Conservation (phyloP, 2,797 vertebrate genomes). For the Tenualosa ilisha region DNA sequence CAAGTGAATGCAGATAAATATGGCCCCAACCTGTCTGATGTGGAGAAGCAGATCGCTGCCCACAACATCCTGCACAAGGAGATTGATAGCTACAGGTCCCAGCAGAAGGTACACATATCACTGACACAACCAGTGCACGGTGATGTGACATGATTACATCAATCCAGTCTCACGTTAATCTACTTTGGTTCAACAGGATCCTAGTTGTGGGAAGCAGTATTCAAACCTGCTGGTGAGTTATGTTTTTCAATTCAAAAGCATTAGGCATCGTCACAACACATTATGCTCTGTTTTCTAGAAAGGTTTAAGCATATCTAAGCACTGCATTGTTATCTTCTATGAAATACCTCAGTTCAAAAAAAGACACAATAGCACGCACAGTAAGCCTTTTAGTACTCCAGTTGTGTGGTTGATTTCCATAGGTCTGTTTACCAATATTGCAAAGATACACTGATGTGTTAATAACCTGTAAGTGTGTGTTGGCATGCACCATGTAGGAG, state of each 20-base stretch:
- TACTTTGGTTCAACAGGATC: slow-evolving; percentile 60
- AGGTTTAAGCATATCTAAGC: neutral
- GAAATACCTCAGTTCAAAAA: neutral
- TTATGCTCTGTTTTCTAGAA: neutral
- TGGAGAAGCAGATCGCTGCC: slow-evolving; percentile 89
- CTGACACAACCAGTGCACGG: neutral
- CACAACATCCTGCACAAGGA: slow-evolving; percentile 91
- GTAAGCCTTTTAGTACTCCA: neutral
- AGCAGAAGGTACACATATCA: slow-evolving; percentile 63
- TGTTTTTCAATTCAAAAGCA: neutral
- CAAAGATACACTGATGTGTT: neutral
- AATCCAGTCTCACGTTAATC: neutral
- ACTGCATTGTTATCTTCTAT: neutral
- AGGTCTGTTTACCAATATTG: neutral
- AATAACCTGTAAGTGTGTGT: neutral
- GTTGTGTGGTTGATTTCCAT: neutral
- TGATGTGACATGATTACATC: neutral
- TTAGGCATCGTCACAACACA: neutral
- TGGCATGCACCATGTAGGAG: slow-evolving; percentile 69
- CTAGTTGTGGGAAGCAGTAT: slow-evolving; percentile 78
- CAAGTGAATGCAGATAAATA: slow-evolving; percentile 69
- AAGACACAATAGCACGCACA: neutral
- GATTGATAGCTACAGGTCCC: slow-evolving; percentile 82
- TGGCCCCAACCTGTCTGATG: slow-evolving; percentile 78
- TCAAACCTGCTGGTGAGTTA: slow-evolving; percentile 81